These are phyloP conservation scores for Epinephelus awoara DNA, from an alignment of 2,797 vertebrate genomes.

Conservation along the genomic window DNA sequence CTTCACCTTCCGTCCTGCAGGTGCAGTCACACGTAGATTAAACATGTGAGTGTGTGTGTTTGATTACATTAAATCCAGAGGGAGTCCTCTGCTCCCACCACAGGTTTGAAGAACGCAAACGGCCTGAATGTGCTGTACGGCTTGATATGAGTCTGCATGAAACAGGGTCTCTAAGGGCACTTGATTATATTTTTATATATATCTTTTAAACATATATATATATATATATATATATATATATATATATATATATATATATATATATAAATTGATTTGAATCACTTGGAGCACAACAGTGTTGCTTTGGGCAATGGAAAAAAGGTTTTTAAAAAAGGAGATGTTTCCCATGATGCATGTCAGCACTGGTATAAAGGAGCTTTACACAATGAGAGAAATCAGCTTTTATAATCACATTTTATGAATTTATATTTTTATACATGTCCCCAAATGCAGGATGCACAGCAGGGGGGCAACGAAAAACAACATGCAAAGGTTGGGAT, in stretches of 20 bases:
- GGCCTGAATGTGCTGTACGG: background rate
- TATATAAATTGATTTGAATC: too few species aligned
- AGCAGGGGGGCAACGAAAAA: too few species aligned
- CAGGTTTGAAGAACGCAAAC: background rate
- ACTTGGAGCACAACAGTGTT: too few species aligned
- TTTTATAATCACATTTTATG: too few species aligned
- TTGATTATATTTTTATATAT: background rate
- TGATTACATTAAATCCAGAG: conserved; percentile 5
- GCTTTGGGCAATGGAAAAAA: background rate
- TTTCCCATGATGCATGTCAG: background rate
- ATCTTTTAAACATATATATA: too few species aligned
- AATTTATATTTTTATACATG: too few species aligned
- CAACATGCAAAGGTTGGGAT: too few species aligned
- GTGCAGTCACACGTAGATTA: background rate
- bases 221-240: too few species aligned
- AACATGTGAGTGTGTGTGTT: background rate
- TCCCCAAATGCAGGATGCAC: too few species aligned
- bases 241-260: too few species aligned
- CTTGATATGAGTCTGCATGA: background rate
- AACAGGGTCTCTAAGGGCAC: background rate
- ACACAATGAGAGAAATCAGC: too few species aligned
- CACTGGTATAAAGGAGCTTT: background rate
- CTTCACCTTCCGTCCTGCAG: background rate
- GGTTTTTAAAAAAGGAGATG: background rate
- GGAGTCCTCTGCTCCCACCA: background rate